Base-by-base conservation (phyloP, 1,140 invertebrate genomes). In the Hormaphis cornu region DNA sequence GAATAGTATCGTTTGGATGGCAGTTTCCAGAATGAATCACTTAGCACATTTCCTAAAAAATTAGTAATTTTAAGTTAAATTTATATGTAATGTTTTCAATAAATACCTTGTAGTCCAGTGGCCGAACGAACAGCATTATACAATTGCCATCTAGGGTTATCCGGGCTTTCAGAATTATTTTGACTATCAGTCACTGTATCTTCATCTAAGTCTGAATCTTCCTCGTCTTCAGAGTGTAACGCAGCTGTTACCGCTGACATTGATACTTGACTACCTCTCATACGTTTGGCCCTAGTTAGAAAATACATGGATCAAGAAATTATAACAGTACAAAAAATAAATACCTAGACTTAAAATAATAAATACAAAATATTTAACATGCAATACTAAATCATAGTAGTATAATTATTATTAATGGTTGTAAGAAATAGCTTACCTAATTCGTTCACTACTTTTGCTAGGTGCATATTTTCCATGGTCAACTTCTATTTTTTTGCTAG, bases 11-110 rank as follows among this genome's bases (percentile, higher is more conserved):
- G 81, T 71, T 86, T 89, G 14, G 90, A 93, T 3, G 96, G 96
- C 59, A 99, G 80, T 75, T 91, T 91, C 84, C 91, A 87, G 79
- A 98, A 95, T 16, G 93, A 91, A 78, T 96, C 91, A 18, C 89
- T 89, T 72, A 97, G 80, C 48, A 85, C 80, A 5, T 85, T 82
- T 52, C 87, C 88, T 84, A 70, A 48, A n/a, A 73, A 74, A 40
- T 56, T 37, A 0, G 12, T 24, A 1, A 58, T 24, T 40, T 24
- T 4, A 24, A 1, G 8, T 37, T n/a, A 24, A 37, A 37, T 1
- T 20, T 56, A 16, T 8, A 56, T n/a, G 70, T 54, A 72, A 42
- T 61, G 20, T 52, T 18, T 71, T 14, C 7, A 14, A 22, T 35
- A 71, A 69, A 70, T 69, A 83, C 87, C 88, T 77, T 82, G 82